Conservation (phyloP, 2,888 invertebrate genomes). For the Acronicta alni region DNA sequence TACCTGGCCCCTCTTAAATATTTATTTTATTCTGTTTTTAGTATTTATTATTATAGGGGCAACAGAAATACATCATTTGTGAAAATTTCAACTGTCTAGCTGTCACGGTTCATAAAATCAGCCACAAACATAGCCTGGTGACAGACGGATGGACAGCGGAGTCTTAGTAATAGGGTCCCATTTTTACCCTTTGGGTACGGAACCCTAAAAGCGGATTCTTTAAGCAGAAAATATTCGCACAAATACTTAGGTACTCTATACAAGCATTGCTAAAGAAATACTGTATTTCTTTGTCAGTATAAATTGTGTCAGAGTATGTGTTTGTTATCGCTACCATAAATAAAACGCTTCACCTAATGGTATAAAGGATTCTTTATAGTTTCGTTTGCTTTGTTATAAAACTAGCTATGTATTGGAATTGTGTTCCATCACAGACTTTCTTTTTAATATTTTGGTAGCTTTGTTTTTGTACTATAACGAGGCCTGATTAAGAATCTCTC, state of each 20-base stretch:
- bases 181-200: background rate
- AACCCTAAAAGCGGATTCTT: background rate
- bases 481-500: too few relatives aligned
- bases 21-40: too few relatives aligned
- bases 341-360: slow-evolving; percentile 48
- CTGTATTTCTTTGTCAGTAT: slow-evolving; percentile 27
- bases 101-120: too few relatives aligned
- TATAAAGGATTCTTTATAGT: slow-evolving; percentile 51
- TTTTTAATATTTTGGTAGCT: background rate
- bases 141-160: too few relatives aligned
- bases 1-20: too few relatives aligned
- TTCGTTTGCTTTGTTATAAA: slow-evolving; percentile 33
- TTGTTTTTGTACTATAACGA: too few relatives aligned
- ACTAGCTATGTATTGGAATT: background rate
- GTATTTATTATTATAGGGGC: too few relatives aligned
- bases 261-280: slow-evolving; percentile 18
- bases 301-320: slow-evolving; percentile 36
- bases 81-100: too few relatives aligned
- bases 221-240: background rate
- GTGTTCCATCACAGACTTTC: background rate
- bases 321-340: slow-evolving; percentile 51
- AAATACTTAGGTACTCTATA: background rate
- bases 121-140: too few relatives aligned
- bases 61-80: too few relatives aligned
- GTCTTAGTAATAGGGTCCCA: too few relatives aligned